Base-by-base conservation (phyloP, 2,113 vertebrate genomes). In the Eurystomus gularis region DNA sequence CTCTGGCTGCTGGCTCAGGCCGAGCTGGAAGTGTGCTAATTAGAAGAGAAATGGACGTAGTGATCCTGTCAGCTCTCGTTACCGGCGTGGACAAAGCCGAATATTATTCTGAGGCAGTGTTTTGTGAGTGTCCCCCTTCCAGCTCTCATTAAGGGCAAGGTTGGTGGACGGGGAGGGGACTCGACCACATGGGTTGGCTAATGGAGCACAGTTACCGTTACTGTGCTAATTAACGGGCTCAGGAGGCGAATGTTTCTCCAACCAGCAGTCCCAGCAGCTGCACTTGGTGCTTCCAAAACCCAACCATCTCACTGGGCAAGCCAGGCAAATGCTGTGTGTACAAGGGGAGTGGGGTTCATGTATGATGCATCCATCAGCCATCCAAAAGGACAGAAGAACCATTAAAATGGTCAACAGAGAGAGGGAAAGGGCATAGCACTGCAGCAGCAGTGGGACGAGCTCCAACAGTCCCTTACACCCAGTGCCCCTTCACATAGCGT, bases 61-160 rank as follows among this genome's bases (percentile, higher is more conserved):
- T 98, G 99, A 99, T 99, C 98, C 99, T 99, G 99, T 99, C 99
- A 99, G 98, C 98, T 98, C 98, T 98, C 29, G 98, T 99, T 99
- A 99, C 98, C 97, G 96, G 97, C 95, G 82, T 84, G 94, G 98
- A 99, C 99, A 99, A 99, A 99, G 99, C 98, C 42, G 97, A 99
- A 99, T 99, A 99, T 99, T 99, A 99, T 99, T 99, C 99, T 98
- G 99, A 98, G 95, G 98, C 99, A 99, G 97, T 98, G 99, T 99
- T 99, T 99, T 99, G 99, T 99, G 98, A 98, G 97, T 96, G 98
- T 95, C 98, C 98, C 96, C 97, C 98, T 98, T 98, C 98, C 98
- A 98, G 98, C 97, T 98, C 99, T 99, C 99, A 99, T 99, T 99
- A 99, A 98, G 98, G 91, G 96, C 98, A 98, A 96, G 98, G 97